A percentile compares a stretch with the other conserved stretches of the same genome.
Evolutionary conservation across 2,113 vertebrate species (phyloP).

Genomic region (Pelmatolapia mariae): DNA sequence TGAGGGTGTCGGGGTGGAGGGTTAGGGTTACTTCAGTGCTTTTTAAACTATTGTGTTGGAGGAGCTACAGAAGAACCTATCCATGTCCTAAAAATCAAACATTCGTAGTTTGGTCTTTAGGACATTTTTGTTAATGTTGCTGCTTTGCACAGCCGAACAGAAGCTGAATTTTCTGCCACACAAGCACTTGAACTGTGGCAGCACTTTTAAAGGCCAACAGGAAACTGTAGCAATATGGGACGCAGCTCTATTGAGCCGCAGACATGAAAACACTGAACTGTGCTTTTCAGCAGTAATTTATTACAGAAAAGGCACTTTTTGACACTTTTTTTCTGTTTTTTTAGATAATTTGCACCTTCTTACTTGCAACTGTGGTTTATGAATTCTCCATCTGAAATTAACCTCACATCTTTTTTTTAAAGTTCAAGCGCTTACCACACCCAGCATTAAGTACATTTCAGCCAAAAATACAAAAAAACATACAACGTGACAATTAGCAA

Average conservation of each 20-base stretch:
- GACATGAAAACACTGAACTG: background rate
- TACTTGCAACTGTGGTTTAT: background rate
- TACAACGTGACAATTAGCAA: constrained; percentile 25
- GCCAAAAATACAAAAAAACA: constrained; percentile 37
- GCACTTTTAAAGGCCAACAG: background rate
- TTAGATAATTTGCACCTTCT: background rate
- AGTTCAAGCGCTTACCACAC: constrained; percentile 25
- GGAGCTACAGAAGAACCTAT: background rate
- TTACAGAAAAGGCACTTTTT: background rate
- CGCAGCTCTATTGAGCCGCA: background rate
- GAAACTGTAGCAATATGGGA: background rate
- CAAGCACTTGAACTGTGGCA: background rate
- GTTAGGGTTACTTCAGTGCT: background rate
- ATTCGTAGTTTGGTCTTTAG: background rate
- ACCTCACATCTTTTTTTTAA: background rate
- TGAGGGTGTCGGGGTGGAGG: background rate
- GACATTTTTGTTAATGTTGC: background rate
- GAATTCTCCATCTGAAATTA: constrained; percentile 9
- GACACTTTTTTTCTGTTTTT: background rate
- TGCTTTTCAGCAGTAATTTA: background rate
- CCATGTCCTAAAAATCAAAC: background rate
- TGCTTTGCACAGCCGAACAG: background rate
- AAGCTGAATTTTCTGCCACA: background rate
- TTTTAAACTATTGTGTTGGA: background rate
- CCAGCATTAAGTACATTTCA: constrained; percentile 40